Evolutionary conservation across 2,113 vertebrate species (phyloP).

Genomic region (Meles meles): DNA sequence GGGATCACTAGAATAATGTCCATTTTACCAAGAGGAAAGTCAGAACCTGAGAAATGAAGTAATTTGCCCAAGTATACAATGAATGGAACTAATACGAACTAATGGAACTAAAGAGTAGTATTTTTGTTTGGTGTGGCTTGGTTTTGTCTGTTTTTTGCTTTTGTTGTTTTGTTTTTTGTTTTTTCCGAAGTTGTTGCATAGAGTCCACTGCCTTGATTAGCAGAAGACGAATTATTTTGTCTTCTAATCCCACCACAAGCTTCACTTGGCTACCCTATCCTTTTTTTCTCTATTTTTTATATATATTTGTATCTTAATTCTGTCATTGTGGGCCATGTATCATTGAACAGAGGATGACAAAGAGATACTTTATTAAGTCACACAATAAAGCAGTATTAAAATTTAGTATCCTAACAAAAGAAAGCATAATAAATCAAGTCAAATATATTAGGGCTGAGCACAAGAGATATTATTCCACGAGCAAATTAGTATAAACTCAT

Average conservation of each 20-base stretch:
- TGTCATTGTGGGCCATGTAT: not conserved
- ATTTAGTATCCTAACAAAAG: conserved; percentile 6
- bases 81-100: not conserved
- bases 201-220: not conserved
- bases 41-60: not conserved
- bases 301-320: not conserved
- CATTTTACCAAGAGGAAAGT: not conserved
- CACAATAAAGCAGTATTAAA: conserved; percentile 16
- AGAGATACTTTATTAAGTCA: not conserved
- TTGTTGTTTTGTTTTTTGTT: not conserved
- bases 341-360: not conserved
- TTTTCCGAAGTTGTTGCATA: not conserved
- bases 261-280: not conserved
- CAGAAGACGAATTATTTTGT: not conserved
- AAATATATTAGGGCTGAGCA: not conserved
- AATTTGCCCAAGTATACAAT: not conserved
- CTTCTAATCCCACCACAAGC: not conserved
- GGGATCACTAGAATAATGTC: not conserved
- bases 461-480: not conserved
- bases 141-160: not conserved
- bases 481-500: conserved; percentile 35
- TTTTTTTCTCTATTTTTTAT: not conserved
- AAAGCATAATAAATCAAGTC: not conserved
- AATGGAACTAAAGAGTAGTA: not conserved
- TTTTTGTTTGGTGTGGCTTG: not conserved